phyloP scores from a whole-genome alignment of 2,888 invertebrate species.

The Tipula lateralis region DNA sequence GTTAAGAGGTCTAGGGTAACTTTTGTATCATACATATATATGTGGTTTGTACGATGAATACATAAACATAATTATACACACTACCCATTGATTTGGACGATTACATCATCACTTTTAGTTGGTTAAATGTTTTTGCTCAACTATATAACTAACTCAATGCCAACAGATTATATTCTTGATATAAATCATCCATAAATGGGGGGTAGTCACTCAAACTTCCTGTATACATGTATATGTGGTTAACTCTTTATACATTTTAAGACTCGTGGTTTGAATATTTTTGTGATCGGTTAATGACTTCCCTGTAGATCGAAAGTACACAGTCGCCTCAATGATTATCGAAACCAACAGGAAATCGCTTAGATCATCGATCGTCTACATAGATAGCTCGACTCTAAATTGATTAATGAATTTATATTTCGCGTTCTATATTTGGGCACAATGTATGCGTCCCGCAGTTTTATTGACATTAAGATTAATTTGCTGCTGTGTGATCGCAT shows the following conservation, averaged over 20 bases:
- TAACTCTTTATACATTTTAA: not conserved
- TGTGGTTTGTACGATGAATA: not conserved
- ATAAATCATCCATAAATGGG: conserved; percentile 24
- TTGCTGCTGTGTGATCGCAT: not conserved
- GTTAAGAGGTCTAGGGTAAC: not conserved
- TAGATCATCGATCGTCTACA: too few relatives aligned
- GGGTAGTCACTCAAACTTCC: conserved; percentile 11
- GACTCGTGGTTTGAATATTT: not conserved
- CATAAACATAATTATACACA: not conserved
- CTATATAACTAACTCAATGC: not conserved
- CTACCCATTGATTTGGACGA: not conserved
- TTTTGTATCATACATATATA: not conserved
- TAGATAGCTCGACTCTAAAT: not conserved
- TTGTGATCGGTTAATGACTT: not conserved
- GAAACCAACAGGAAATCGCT: not conserved
- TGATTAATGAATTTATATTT: not conserved
- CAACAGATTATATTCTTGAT: not conserved
- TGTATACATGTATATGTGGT: not conserved
- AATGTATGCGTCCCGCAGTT: not conserved
- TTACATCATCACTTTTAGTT: not conserved
- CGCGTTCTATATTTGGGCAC: not conserved
- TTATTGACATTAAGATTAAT: not conserved
- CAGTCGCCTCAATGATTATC: not conserved
- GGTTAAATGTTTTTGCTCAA: not conserved
- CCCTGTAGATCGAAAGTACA: not conserved